Evolutionary conservation across 2,113 vertebrate genomes (phyloP), one percentile per base, ranked within the genome.

Genomic region (Tupaia tana): DNA sequence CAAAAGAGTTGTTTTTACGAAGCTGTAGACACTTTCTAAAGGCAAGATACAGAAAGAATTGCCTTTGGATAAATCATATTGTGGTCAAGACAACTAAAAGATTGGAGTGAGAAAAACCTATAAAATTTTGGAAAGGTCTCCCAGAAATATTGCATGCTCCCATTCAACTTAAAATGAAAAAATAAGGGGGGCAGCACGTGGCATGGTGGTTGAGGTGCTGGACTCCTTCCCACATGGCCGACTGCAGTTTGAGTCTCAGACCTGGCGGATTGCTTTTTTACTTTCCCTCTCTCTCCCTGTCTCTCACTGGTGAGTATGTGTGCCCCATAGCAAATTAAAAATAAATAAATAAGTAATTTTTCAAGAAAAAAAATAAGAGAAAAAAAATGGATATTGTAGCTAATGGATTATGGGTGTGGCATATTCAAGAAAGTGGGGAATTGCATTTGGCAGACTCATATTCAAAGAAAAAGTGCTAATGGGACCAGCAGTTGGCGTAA

Each of bases 1-100:
- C 29, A 71, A 66, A 85, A 75, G 54, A 71, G 14, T 78, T 81
- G 70, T 94, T 94, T 86, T 95, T 70, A 43, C 88, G 66, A 78
- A 90, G 52, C 93, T 81, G 27, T 34, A 90, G 91, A 77, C 75
- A 63, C 25, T 88, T 89, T 79, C 54, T 89, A 63, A 92, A 93
- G 74, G 19, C 59, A 63, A 25, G 70, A 54, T 61, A 16, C 24
- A 52, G 27, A 77, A 94, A 81, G 75, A 96, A 79, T 73, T 87
- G 59, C 54, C 18, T 88, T 74, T 86, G 34, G 43, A 0, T 70
- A 59, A 71, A 69, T 93, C 93, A 74, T 25, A 71, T 29, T 93
- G 31, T 92, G 92, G 83, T 92, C 19, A 86, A 86, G 80, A 84
- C 9, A 67, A 3, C 71, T 67, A 24, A 74, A 71, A 91, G 16